phyloP scores from a whole-genome alignment of 2,888 invertebrate species.

The Drosophila testacea region DNA sequence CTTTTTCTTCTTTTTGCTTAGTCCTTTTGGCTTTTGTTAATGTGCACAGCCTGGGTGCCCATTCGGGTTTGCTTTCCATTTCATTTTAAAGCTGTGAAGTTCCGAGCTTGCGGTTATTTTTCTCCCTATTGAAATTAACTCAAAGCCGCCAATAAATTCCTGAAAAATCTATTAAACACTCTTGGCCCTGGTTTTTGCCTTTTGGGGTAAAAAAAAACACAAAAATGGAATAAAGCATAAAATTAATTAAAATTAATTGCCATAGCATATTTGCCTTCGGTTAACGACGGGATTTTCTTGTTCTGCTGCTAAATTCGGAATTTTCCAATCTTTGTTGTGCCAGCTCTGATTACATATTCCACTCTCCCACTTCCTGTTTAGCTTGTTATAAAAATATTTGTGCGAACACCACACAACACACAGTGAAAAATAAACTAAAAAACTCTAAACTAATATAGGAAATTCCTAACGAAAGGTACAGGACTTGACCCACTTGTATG shows the following conservation, averaged over 20 bases:
- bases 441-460: conserved; percentile 30
- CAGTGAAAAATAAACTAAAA: conserved; percentile 21
- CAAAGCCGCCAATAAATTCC: conserved; percentile 59
- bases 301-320: conserved; percentile 30
- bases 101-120: conserved; percentile 57
- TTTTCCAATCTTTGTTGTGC: conserved; percentile 45
- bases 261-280: conserved; percentile 61
- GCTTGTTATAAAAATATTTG: conserved; percentile 57
- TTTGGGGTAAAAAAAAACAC: background rate
- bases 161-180: conserved; percentile 53
- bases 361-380: conserved; percentile 2
- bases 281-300: conserved; percentile 32
- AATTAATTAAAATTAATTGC: conserved; percentile 81
- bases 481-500: conserved; percentile 42
- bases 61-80: conserved; percentile 51
- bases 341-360: conserved; percentile 42
- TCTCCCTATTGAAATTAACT: conserved; percentile 47
- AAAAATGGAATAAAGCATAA: conserved; percentile 37
- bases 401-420: conserved; percentile 28
- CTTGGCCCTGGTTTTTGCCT: background rate
- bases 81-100: conserved; percentile 51
- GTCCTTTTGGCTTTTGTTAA: conserved; percentile 43
- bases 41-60: background rate
- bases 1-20: conserved; percentile 50
- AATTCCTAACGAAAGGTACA: conserved; percentile 29